Percentiles rank a stretch among this genome's conserved stretches.
Conservation (phyloP, 2,797 vertebrate species). For the Phrynocephalus vlangalii region DNA sequence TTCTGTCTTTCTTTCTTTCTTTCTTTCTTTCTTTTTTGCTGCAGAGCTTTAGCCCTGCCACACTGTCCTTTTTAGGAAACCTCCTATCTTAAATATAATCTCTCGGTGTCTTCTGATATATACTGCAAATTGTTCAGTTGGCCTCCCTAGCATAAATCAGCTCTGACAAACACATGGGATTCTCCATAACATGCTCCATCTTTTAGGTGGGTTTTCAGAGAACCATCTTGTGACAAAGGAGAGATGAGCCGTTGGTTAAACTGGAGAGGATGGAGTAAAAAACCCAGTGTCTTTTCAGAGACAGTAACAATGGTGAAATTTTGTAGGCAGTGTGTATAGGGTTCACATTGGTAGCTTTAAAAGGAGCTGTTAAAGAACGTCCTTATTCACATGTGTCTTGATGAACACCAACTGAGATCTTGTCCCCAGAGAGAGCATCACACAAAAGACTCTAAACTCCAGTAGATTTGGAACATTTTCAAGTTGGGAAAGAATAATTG, state of each 20-base stretch:
- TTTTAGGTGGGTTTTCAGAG: not conserved
- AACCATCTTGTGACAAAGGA: not conserved
- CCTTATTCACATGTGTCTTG: not conserved
- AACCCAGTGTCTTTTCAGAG: not conserved
- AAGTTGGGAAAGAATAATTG: not conserved
- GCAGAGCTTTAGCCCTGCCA: not conserved
- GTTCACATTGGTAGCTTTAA: not conserved
- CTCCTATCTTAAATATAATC: conserved; percentile 15
- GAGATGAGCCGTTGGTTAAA: not conserved
- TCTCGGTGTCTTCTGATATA: not conserved
- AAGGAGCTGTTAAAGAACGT: not conserved
- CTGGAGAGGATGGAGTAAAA: not conserved
- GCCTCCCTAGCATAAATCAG: conserved; percentile 8
- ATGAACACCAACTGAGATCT: not conserved
- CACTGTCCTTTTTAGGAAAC: conserved; percentile 4
- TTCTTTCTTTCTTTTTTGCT: not conserved
- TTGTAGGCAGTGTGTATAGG: not conserved
- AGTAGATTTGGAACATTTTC: not conserved
- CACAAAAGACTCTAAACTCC: not conserved
- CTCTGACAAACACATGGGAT: not conserved
- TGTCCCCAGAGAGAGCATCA: not conserved
- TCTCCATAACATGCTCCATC: conserved; percentile 1
- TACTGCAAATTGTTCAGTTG: not conserved
- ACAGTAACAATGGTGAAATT: not conserved
- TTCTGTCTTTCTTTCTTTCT: too few relatives aligned